phyloP scores from a whole-genome alignment of 2,888 invertebrate species.

The Myopa tessellatipennis region DNA sequence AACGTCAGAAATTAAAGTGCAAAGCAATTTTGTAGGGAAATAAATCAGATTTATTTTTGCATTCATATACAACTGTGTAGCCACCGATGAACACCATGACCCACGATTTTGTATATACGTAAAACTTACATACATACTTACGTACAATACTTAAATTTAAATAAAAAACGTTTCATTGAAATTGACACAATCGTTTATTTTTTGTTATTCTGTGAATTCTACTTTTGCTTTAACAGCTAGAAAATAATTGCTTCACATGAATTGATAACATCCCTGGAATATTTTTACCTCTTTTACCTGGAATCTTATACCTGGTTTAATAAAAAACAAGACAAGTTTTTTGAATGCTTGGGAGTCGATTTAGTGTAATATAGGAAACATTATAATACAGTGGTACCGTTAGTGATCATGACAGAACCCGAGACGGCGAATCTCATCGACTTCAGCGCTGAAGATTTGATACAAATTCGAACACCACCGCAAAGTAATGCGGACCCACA shows the following conservation, averaged over 20 bases:
- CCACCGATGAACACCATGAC: no score
- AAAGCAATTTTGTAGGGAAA: no score
- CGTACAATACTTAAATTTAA: no score
- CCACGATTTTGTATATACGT: no score
- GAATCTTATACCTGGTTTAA: conserved; percentile 1
- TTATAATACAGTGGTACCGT: neutral
- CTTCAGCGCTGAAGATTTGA: conserved; percentile 48
- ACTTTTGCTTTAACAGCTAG: no score
- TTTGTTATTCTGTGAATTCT: no score
- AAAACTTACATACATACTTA: no score
- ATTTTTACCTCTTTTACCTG: neutral
- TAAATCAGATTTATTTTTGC: no score
- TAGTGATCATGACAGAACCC: conserved; percentile 41
- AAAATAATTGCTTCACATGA: neutral
- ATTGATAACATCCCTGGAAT: neutral
- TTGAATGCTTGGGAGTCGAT: conserved; percentile 27
- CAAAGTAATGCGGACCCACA: neutral
- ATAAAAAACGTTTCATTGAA: no score
- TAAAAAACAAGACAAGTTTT: conserved; percentile 41
- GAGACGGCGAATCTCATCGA: conserved; percentile 52
- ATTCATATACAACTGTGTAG: no score
- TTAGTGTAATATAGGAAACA: neutral
- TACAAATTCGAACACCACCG: conserved; percentile 19
- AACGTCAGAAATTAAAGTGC: no score
- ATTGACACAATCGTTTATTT: no score